Evolutionary conservation across 2,113 vertebrate genomes (phyloP).

Genomic region (Alligator mississippiensis): DNA sequence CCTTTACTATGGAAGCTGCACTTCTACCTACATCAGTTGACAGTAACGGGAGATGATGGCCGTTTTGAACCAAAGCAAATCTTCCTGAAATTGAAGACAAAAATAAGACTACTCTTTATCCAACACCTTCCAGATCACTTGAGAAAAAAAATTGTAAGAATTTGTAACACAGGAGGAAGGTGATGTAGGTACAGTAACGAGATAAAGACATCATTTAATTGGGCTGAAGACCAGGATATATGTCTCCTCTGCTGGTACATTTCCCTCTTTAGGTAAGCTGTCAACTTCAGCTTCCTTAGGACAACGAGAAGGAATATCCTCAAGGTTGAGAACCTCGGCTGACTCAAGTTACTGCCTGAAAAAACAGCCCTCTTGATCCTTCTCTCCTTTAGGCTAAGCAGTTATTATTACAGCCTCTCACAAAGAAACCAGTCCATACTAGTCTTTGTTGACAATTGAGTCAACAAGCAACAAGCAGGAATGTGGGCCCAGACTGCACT

Average conservation of each 20-base stretch:
- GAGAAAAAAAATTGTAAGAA: not conserved
- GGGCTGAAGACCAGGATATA: not conserved
- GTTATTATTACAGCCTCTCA: slow-evolving; percentile 42
- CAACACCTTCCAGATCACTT: no score
- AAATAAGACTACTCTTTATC: no score
- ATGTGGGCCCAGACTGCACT: slow-evolving; percentile 66
- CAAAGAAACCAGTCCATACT: slow-evolving; percentile 35
- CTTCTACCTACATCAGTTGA: no score
- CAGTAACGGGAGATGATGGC: no score
- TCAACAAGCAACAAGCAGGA: slow-evolving; percentile 43
- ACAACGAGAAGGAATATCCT: not conserved
- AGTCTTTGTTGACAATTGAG: slow-evolving; percentile 49
- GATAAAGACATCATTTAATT: not conserved
- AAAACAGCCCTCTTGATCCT: slow-evolving; percentile 56
- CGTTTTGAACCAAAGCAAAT: no score
- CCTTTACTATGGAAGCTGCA: no score
- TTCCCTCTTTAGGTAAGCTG: not conserved
- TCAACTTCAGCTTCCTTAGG: not conserved
- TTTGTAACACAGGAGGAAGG: not conserved
- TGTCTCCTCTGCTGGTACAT: not conserved
- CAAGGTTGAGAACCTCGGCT: not conserved
- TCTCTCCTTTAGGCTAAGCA: slow-evolving; percentile 44
- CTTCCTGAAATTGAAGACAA: no score
- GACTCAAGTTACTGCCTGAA: slow-evolving; percentile 40
- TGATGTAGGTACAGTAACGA: not conserved